phyloP scores from a whole-genome alignment of 2,888 invertebrate species.

The Neoitamus cyanurus region DNA sequence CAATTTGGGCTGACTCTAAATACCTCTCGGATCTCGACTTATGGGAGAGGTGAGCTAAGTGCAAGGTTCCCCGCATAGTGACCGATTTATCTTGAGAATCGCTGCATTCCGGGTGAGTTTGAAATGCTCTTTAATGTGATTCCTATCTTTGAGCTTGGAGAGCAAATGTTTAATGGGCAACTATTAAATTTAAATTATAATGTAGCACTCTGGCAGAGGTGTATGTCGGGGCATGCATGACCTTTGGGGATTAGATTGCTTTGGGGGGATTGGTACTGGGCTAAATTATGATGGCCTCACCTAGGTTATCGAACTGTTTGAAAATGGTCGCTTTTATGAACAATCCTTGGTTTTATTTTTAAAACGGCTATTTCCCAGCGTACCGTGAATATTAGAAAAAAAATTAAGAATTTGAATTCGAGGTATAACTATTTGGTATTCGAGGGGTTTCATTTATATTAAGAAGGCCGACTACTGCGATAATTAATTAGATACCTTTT shows the following conservation, averaged over 20 bases:
- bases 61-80: constrained; percentile 25
- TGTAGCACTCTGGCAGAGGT: constrained; percentile 10
- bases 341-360: not conserved
- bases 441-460: too few species aligned
- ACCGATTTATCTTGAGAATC: constrained; percentile 24
- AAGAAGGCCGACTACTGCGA: too few species aligned
- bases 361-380: not conserved
- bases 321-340: not conserved
- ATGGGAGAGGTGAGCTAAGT: constrained; percentile 35
- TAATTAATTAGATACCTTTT: too few species aligned
- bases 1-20: not conserved
- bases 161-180: constrained; percentile 22
- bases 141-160: constrained; percentile 26
- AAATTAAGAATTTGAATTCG: not conserved
- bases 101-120: constrained; percentile 18
- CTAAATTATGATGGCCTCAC: not conserved
- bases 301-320: not conserved
- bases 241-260: not conserved
- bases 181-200: constrained; percentile 31
- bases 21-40: not conserved
- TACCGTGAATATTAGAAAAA: not conserved
- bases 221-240: constrained; percentile 22
- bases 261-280: not conserved
- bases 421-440: not conserved
- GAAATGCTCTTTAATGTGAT: constrained; percentile 33